A percentile compares a stretch with the other conserved stretches of the same genome.
Conservation (phyloP, 2,888 invertebrate species). For the Pherbina coryleti region DNA sequence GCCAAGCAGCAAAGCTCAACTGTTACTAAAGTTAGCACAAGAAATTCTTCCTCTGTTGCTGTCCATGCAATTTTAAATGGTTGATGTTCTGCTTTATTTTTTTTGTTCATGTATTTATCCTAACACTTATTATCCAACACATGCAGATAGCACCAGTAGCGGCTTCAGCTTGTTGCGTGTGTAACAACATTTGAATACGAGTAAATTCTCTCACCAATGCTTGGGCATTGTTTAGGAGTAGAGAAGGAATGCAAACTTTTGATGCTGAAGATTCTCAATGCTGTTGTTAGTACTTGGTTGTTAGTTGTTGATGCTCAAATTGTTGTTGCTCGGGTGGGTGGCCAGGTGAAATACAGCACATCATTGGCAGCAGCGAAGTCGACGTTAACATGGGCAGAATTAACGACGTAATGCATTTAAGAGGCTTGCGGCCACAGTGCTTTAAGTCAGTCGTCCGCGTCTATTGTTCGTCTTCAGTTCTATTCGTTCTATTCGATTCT, state of each 20-base stretch:
- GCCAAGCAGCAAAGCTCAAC: neutral
- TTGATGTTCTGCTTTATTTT: neutral
- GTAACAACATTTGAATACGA: conserved; percentile 62
- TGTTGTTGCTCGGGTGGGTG: conserved; percentile 63
- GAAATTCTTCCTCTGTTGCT: neutral
- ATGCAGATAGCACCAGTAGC: conserved; percentile 22
- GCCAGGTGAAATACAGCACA: conserved; percentile 65
- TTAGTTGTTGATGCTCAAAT: conserved; percentile 38
- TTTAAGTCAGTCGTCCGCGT: conserved; percentile 61
- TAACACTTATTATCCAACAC: conserved; percentile 11
- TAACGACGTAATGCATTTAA: conserved; percentile 56
- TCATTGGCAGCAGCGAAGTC: neutral
- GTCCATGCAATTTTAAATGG: conserved; percentile 4
- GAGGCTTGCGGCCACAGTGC: conserved; percentile 60
- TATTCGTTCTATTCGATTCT: conserved; percentile 25
- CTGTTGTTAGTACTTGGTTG: conserved; percentile 45
- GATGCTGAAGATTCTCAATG: conserved; percentile 24
- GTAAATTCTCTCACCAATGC: conserved; percentile 58
- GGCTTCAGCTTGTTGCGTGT: conserved; percentile 54
- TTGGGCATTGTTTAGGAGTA: conserved; percentile 26
- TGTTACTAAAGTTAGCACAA: neutral
- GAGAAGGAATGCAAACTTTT: conserved; percentile 39
- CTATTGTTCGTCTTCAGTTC: conserved; percentile 60
- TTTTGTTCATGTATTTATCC: neutral
- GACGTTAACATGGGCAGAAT: neutral